Conservation (phyloP, 2,888 invertebrate species). For the Phasia obesa region DNA sequence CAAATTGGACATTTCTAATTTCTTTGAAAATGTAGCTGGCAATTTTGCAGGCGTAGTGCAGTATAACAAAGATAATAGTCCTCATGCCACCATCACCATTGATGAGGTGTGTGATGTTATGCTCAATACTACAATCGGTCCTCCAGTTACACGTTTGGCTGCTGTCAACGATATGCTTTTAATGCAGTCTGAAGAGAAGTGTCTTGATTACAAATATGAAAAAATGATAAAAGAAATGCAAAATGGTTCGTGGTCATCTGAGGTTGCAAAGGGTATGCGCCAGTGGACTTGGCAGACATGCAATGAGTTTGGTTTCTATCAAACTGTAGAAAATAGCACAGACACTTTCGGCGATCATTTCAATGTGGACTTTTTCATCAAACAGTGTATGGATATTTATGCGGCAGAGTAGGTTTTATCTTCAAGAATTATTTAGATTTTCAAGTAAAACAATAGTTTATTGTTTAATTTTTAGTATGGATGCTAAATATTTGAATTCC, state of each 20-base stretch:
- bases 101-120: slow-evolving; percentile 91
- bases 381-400: slow-evolving; percentile 92
- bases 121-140: slow-evolving; percentile 85
- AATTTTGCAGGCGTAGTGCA: slow-evolving; percentile 96
- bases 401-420: slow-evolving; percentile 85
- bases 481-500: slow-evolving; percentile 84
- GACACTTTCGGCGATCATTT: slow-evolving; percentile 89
- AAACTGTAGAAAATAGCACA: slow-evolving; percentile 87
- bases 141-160: slow-evolving; percentile 88
- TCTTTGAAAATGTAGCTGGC: slow-evolving; percentile 91
- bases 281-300: slow-evolving; percentile 98
- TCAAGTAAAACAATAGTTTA: not conserved
- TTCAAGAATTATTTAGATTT: not conserved
- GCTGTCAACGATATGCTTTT: slow-evolving; percentile 88
- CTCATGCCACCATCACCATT: slow-evolving; percentile 89
- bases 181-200: slow-evolving; percentile 86
- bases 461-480: slow-evolving; percentile 83
- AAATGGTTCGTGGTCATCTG: slow-evolving; percentile 87
- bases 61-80: slow-evolving; percentile 96
- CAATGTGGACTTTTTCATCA: slow-evolving; percentile 89
- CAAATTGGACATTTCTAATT: slow-evolving; percentile 88
- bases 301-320: slow-evolving; percentile 97
- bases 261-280: slow-evolving; percentile 87
- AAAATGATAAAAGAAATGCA: slow-evolving; percentile 88
- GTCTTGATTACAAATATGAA: slow-evolving; percentile 92